Evolutionary conservation across 2,888 invertebrate genomes (phyloP).

Genomic region (Sepiola atlantica): DNA sequence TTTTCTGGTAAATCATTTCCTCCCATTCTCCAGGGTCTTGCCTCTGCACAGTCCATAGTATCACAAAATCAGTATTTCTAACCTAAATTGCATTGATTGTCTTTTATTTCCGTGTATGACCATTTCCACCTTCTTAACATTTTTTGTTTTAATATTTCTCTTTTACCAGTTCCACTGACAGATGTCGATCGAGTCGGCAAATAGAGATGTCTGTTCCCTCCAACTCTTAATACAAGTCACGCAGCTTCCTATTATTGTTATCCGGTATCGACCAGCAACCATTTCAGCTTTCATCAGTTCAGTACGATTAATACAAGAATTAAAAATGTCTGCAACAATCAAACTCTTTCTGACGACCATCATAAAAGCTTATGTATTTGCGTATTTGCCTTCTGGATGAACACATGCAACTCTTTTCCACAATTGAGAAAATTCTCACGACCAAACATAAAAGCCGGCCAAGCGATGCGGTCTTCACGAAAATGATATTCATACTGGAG

Average conservation of each 20-base stretch:
- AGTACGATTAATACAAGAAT: neutral
- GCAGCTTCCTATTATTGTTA: neutral
- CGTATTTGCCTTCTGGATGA: neutral
- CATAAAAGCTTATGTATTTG: neutral
- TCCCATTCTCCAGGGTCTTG: too few relatives aligned
- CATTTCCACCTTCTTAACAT: too few relatives aligned
- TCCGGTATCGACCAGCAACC: neutral
- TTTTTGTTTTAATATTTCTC: neutral
- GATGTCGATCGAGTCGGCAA: constrained; percentile 36
- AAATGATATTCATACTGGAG: neutral
- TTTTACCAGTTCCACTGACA: constrained; percentile 23
- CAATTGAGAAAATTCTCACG: neutral
- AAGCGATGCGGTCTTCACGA: neutral
- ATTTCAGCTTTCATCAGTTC: neutral
- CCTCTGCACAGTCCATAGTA: too few relatives aligned
- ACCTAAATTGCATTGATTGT: too few relatives aligned
- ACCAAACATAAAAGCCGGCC: neutral
- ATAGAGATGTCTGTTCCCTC: constrained; percentile 23
- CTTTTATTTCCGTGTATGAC: too few relatives aligned
- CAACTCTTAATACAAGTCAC: neutral
- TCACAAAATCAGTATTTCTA: too few relatives aligned
- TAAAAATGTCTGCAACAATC: neutral
- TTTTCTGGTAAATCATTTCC: too few relatives aligned
- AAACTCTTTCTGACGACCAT: neutral
- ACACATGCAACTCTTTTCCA: neutral